Evolutionary conservation across 2,797 vertebrate species (phyloP), one percentile per base, ranked within the genome.

Genomic region (Melopsittacus undulatus): DNA sequence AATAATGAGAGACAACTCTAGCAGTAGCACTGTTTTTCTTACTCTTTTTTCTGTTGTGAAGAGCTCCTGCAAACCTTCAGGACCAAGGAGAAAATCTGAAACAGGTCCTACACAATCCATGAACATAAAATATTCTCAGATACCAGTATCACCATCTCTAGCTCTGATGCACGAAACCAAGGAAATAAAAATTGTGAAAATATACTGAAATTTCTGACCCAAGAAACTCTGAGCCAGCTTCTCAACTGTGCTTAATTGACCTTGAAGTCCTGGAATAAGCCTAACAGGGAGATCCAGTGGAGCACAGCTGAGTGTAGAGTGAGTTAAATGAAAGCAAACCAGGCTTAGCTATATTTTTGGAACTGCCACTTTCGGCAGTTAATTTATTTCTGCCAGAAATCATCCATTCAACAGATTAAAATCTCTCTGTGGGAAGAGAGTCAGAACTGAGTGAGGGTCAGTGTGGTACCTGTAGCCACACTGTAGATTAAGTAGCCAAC

Each of bases 301-400:
- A 74, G 40, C 43, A 67, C 14, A 77, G 34, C 9, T 2, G 10
- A 73, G 13, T 11, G 11, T 8, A 66, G 26, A 59, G 7, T 5
- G n/a, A 90, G 36, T 54, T 51, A 70, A 74, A 22, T 15, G 32
- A 85, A 87, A 92, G 40, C 14, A 92, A 87, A 77, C 18, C 48
- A 67, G 16, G 5, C 40, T 34, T 77, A 42, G 66, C 17, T 29
- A 12, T 3, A 0, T 40, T 85, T 87, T 74, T 89, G 45, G 32
- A 93, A 27, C 42, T 67, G 34, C 29, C 46, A 36, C 34, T 93
- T 94, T 52, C 74, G 57, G 20, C 6, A 6, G 26, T 64, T 73
- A n/a, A 51, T 89, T 82, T 77, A 38, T 51, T 93, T 89, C 64
- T 95, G 48, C 34, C 72, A 77, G 57, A 95, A 84, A 61, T 42